Percentiles rank a stretch among this genome's conserved stretches.
Evolutionary conservation across 2,113 vertebrate species (phyloP).

Genomic region (Notarius lentiginosus): DNA sequence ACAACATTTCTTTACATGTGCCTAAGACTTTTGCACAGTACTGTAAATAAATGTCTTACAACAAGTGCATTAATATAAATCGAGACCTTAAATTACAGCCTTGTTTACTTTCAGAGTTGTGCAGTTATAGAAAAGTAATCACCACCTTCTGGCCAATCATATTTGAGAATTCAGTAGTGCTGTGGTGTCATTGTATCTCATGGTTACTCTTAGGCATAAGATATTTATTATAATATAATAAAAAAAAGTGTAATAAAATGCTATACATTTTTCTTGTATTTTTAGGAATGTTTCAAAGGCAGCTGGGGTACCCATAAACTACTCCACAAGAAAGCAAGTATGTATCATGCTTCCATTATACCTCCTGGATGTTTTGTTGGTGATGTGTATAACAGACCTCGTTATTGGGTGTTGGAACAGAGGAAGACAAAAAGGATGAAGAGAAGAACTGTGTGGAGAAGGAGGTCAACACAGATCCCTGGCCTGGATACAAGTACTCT

Average conservation of each 20-base stretch:
- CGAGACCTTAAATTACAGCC: neutral
- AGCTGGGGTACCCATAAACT: slow-evolving; percentile 96
- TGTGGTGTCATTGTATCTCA: neutral
- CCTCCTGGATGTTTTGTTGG: neutral
- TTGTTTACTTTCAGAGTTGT: neutral
- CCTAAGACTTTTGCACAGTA: too few relatives aligned
- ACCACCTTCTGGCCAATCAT: neutral
- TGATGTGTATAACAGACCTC: neutral
- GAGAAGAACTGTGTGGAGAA: slow-evolving; percentile 84
- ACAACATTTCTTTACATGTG: too few relatives aligned
- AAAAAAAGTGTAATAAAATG: neutral
- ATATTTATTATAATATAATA: neutral
- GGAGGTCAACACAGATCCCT: slow-evolving; percentile 92
- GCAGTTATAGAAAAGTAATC: neutral
- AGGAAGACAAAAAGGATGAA: slow-evolving; percentile 90
- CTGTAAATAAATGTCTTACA: neutral
- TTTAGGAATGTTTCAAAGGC: slow-evolving; percentile 98
- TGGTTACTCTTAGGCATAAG: neutral
- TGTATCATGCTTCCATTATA: slow-evolving; percentile 58
- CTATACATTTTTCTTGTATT: slow-evolving; percentile 25
- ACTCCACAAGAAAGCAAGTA: slow-evolving; percentile 99
- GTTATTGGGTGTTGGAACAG: slow-evolving; percentile 63
- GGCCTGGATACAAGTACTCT: slow-evolving; percentile 93
- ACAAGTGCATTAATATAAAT: neutral
- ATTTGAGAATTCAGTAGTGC: neutral